These are phyloP conservation scores for Phrynocephalus forsythii DNA, from an alignment of 2,797 vertebrate genomes.

Conservation along the genomic window DNA sequence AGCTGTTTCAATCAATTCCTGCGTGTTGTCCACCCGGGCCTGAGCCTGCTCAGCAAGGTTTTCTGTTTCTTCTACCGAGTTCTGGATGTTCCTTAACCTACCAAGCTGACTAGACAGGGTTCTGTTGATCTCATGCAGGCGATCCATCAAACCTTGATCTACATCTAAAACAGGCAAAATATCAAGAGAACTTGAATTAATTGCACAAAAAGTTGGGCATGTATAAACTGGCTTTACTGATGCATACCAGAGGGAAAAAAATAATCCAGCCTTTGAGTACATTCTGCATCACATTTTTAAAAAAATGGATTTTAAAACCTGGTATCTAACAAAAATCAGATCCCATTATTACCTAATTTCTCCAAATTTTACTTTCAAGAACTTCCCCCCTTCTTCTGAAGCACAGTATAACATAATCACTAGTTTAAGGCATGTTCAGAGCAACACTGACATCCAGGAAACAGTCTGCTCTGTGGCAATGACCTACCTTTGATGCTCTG, in stretches of 20 bases:
- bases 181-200: slow-evolving; percentile 44
- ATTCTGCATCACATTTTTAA: too few species aligned
- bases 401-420: neutral
- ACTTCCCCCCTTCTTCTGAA: neutral
- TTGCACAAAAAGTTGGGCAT: slow-evolving; percentile 9
- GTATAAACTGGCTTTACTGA: neutral
- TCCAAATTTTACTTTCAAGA: neutral
- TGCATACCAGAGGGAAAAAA: too few species aligned
- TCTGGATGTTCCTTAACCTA: slow-evolving; percentile 91
- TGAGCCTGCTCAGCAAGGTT: slow-evolving; percentile 86
- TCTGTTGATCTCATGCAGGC: slow-evolving; percentile 88
- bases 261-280: too few species aligned
- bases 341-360: neutral
- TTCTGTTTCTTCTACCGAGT: slow-evolving; percentile 86
- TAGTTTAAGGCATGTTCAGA: neutral
- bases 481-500: slow-evolving; percentile 90
- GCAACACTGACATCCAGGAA: neutral
- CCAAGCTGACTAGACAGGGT: slow-evolving; percentile 89
- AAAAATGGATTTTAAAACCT: neutral
- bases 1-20: slow-evolving; percentile 87
- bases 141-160: slow-evolving; percentile 91
- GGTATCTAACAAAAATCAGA: neutral
- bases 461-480: neutral
- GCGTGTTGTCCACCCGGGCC: slow-evolving; percentile 82
- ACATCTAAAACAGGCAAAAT: slow-evolving; percentile 75